Evolutionary conservation across 2,113 vertebrate genomes (phyloP).

Genomic region (Crotalus tigris): DNA sequence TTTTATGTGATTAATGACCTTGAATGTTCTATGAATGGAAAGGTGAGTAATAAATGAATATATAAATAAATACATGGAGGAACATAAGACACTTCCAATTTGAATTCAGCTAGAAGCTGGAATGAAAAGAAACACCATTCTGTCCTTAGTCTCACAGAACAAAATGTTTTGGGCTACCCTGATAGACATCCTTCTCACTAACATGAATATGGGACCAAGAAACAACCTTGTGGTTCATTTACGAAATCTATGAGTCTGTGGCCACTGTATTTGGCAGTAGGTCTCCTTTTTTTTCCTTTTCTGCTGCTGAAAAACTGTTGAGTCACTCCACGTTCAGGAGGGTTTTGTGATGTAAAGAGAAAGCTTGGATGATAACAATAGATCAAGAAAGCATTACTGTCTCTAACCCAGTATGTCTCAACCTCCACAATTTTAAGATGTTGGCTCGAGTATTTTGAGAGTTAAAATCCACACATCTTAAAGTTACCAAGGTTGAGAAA

Average conservation of each 20-base stretch:
- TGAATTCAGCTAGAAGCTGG: not conserved
- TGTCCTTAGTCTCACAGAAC: not conserved
- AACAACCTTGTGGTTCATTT: not conserved
- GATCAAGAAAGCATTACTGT: conserved; percentile 40
- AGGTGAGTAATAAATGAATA: not conserved
- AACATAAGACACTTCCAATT: not conserved
- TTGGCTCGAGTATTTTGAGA: not conserved
- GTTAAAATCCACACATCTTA: not conserved
- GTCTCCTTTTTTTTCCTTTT: conserved; percentile 33
- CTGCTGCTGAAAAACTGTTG: conserved; percentile 10
- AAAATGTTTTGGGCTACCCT: not conserved
- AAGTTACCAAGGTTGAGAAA: not conserved
- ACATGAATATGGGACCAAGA: not conserved
- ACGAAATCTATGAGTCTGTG: conserved; percentile 46
- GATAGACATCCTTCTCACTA: not conserved
- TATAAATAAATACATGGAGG: not conserved
- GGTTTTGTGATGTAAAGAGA: conserved; percentile 33
- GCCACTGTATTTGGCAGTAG: conserved; percentile 38
- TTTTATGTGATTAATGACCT: not conserved
- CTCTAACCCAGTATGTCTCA: not conserved
- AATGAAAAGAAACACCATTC: not conserved
- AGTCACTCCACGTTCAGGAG: conserved; percentile 25
- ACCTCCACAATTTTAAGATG: not conserved
- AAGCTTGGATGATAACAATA: not conserved
- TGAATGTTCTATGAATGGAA: not conserved